Base-by-base conservation (phyloP, 1,140 invertebrate genomes). In the Manduca sexta region DNA sequence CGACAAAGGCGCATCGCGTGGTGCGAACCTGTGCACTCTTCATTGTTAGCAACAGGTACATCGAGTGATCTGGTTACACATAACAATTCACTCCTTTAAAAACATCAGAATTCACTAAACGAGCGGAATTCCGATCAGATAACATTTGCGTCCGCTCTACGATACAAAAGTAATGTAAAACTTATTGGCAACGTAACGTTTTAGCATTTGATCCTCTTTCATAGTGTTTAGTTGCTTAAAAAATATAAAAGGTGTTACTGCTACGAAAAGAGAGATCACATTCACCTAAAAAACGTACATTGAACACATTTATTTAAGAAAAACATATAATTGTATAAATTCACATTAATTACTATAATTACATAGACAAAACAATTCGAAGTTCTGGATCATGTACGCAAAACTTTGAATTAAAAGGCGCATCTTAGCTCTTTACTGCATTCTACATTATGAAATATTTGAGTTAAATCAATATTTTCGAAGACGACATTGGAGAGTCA, bases 81-180 rank as follows among this genome's bases (percentile, higher is more conserved):
- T 65, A 56, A 74, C 68, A 79, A 74, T 77, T 77, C 69, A 83
- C 79, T 83, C 75, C 74, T 79, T 78, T 70, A 68, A 35, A 46
- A 41, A n/a, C 45, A 35, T 38, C 39, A 40, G 43, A 51, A 57
- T 54, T 50, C 45, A 38, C 54, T 35, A 69, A 70, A 64, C 54
- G 53, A 64, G 63, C 64, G 69, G 62, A 79, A 64, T 84, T 84
- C 80, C 80, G 77, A 80, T 84, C 80, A 78, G 77, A 83, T 81
- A 81, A 72, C 66, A 68, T 42, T 49, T 56, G 66, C 64, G 69
- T 80, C 74, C 76, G 76, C 43, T 18, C 31, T 65, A 48, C 38
- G 17, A 56, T 65, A 67, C 67, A 75, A 80, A 61, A 57, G 58
- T 49, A 53, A 63, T 65, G 49, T 52, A 62, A 65, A 62, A 62